Base-by-base conservation (phyloP, 1,140 invertebrate species). In the Hylaeus anthracinus region DNA sequence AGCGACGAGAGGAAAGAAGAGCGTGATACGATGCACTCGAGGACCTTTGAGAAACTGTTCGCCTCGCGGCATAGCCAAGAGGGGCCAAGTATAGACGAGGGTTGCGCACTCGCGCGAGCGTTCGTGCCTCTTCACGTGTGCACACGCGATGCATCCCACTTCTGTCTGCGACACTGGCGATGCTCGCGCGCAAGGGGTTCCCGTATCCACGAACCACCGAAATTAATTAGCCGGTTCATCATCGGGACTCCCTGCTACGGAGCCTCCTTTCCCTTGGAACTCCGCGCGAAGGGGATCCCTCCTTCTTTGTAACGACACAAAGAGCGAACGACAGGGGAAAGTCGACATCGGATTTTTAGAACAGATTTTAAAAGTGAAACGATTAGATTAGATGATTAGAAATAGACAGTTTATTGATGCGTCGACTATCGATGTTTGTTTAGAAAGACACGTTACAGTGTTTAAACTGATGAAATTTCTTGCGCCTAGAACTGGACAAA, bases 21-120 rank as follows among this genome's bases (percentile, higher is more conserved):
- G 26, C 79, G 85, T 83, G 90, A 89, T 88, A 88, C 89, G 91
- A 91, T 90, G 89, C 91, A 92, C 91, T 91, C 87, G 87, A 86
- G 86, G 90, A 92, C 89, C 88, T 91, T 92, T 90, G 90, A 88
- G 88, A 87, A 90, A 92, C 91, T 91, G 89, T 90, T 89, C 82
- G 88, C 74, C 86, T 73, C 77, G 82, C 80, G 85, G 73, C 82
- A 80, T 88, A 89, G 83, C 81, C 89, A 26, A 26, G 83, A 85
- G 86, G 88, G 85, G 90, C 91, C 91, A 92, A 92, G 91, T 92
- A 92, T 92, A 92, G 91, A 91, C 87, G 86, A 87, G 75, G 61
- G 37, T 26, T 53, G 58, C 9, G 56, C 15, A 26, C 45, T 37
- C 65, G 72, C 61, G 26, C 67, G 65, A 58, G 70, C 43, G 60